These are phyloP conservation scores for Charanyca ferruginea DNA, from an alignment of 2,888 invertebrate species.

Conservation along the genomic window DNA sequence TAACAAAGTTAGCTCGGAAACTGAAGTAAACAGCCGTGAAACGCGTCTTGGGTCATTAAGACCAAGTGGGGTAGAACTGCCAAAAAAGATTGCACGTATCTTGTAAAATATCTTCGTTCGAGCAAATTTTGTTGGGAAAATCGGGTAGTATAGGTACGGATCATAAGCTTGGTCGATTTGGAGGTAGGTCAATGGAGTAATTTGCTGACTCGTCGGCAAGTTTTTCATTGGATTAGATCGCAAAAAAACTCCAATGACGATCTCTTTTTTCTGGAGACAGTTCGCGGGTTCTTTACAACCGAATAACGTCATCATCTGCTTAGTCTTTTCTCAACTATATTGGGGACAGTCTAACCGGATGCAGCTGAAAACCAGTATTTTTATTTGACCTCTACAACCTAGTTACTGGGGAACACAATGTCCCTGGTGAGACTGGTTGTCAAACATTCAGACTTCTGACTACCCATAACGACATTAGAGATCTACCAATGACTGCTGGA, in stretches of 20 bases:
- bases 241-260: background rate
- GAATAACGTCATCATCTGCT: no score
- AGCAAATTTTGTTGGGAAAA: conserved; percentile 21
- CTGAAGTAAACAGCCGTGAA: conserved; percentile 70
- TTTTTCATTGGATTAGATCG: conserved; percentile 5
- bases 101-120: conserved; percentile 49
- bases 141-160: background rate
- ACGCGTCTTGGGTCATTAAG: conserved; percentile 67
- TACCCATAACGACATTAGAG: no score
- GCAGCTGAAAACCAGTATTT: no score
- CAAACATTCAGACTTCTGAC: no score
- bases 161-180: conserved; percentile 4
- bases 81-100: conserved; percentile 60
- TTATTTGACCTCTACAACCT: no score
- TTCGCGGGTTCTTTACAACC: background rate
- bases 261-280: background rate
- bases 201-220: background rate
- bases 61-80: conserved; percentile 65
- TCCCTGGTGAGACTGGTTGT: no score
- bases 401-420: no score
- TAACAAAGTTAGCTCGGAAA: conserved; percentile 63
- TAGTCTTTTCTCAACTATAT: no score
- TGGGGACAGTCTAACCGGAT: no score
- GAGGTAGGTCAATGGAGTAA: conserved; percentile 8
- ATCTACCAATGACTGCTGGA: no score